Evolutionary conservation across 2,113 vertebrate genomes (phyloP).

Genomic region (Colaptes auratus): DNA sequence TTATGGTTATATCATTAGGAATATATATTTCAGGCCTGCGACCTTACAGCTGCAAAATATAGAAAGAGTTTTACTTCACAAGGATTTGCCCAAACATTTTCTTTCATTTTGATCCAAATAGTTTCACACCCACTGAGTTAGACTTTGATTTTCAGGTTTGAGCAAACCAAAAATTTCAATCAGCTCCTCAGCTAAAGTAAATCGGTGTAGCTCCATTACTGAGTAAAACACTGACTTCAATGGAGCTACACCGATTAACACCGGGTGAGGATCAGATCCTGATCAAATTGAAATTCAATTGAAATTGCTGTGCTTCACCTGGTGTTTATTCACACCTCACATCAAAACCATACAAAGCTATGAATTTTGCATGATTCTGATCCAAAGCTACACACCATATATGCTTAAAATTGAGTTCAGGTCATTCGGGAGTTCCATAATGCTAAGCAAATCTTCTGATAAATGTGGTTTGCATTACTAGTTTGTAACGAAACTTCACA

Average conservation of each 20-base stretch:
- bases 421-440: slow-evolving; percentile 56
- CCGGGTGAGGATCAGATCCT: slow-evolving; percentile 12
- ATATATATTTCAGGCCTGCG: slow-evolving; percentile 16
- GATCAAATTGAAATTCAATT: slow-evolving; percentile 62
- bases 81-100: slow-evolving; percentile 65
- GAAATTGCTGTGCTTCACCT: slow-evolving; percentile 59
- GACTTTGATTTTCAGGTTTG: slow-evolving; percentile 24
- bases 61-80: slow-evolving; percentile 56
- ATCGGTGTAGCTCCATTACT: slow-evolving; percentile 5
- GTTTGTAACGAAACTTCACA: slow-evolving; percentile 63
- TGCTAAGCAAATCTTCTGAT: slow-evolving; percentile 37
- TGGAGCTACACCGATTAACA: slow-evolving; percentile 50
- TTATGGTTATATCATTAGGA: slow-evolving; percentile 44
- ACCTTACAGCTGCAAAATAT: slow-evolving; percentile 64
- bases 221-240: slow-evolving; percentile 13
- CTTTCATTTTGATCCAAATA: slow-evolving; percentile 75
- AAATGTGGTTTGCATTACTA: slow-evolving; percentile 64
- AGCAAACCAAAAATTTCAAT: slow-evolving; percentile 62
- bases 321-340: slow-evolving; percentile 64
- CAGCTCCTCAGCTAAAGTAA: slow-evolving; percentile 37
- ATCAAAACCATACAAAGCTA: slow-evolving; percentile 62
- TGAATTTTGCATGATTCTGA: slow-evolving; percentile 56
- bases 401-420: slow-evolving; percentile 60
- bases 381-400: slow-evolving; percentile 58
- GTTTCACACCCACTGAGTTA: slow-evolving; percentile 62